Base-by-base conservation (phyloP, 2,113 vertebrate genomes). In the Mungos mungo region DNA sequence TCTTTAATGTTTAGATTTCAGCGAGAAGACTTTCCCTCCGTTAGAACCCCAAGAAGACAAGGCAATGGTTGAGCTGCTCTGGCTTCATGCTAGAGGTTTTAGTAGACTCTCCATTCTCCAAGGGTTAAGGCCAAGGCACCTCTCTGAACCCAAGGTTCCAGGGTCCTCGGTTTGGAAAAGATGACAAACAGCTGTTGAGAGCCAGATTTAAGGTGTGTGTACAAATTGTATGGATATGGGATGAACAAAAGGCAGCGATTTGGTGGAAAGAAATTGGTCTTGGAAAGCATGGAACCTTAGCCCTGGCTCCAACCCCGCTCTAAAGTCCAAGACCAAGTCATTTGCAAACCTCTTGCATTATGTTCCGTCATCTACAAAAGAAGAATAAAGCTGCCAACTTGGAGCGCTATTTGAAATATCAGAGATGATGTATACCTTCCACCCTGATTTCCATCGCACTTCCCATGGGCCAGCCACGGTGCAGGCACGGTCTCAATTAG, bases 391-490 rank as follows among this genome's bases (percentile, higher is more conserved):
- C 18, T 4, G 7, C 19, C 19, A 45, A 57, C 13, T 33, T 2
- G 4, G 27, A 85, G 23, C 18, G 15, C 25, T 90, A 0, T 41
- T 66, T 35, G 33, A 3, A 41, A 57, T 38, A 13, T 7, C 33
- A 88, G 14, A 77, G 82, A 9, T 25, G 41, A 45, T 1, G 21
- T 13, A 0, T 5, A 33, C 25, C 38, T 35, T 81, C 82, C 18
- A 1, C 25, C 13, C 13, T 71, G 7, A n/a, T 27, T 5, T 12
- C 50, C 47, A 25, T 18, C 5, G 2, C 21, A 38, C 45, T 54
- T 11, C 8, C 33, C 4, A 5, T 1, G 31, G 6, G 29, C 5
- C 5, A 21, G 31, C 69, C 52, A 16, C 0, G 0, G n/a, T 8
- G 1, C 33, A 21, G 11, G 12, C 0, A 45, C 11, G 13, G 33